phyloP scores from a whole-genome alignment of 2,888 invertebrate species.

The Agrotis exclamationis region DNA sequence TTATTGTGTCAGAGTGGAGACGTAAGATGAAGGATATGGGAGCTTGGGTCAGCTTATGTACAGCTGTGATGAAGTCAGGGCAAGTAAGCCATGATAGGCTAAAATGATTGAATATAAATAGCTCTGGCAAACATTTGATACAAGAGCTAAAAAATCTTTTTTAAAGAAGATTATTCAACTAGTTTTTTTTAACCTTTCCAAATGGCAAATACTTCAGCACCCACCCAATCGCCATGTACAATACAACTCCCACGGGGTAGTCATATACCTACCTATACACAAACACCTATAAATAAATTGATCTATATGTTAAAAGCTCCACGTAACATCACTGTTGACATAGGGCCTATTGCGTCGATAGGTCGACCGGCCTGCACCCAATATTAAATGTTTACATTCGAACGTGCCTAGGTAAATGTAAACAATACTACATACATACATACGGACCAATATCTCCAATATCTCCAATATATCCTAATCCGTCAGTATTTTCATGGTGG shows the following conservation, averaged over 20 bases:
- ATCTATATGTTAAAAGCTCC: slow-evolving; percentile 64
- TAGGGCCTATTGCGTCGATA: slow-evolving; percentile 64
- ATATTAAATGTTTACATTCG: slow-evolving; percentile 86
- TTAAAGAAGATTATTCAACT: too few species aligned
- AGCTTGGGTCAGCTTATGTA: not conserved
- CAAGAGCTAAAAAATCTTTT: not conserved
- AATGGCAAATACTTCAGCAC: not conserved
- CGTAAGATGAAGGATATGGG: too few species aligned
- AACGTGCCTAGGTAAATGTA: slow-evolving; percentile 78
- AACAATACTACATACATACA: slow-evolving; percentile 69
- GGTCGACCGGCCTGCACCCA: slow-evolving; percentile 72
- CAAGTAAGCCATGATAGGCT: not conserved
- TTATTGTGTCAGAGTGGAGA: too few species aligned
- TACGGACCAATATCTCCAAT: slow-evolving; percentile 73
- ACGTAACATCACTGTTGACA: slow-evolving; percentile 67
- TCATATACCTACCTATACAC: slow-evolving; percentile 12
- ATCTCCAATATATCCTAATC: slow-evolving; percentile 70
- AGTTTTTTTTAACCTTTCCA: not conserved
- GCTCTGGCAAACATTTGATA: too few species aligned
- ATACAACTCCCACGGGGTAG: slow-evolving; percentile 17
- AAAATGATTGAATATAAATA: not conserved
- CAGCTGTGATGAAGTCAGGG: not conserved
- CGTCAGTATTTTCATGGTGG: slow-evolving; percentile 67
- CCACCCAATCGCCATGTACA: not conserved
- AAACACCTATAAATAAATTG: slow-evolving; percentile 55